These are phyloP conservation scores for Gavia stellata DNA, from an alignment of 2,113 vertebrate species.

Conservation along the genomic window DNA sequence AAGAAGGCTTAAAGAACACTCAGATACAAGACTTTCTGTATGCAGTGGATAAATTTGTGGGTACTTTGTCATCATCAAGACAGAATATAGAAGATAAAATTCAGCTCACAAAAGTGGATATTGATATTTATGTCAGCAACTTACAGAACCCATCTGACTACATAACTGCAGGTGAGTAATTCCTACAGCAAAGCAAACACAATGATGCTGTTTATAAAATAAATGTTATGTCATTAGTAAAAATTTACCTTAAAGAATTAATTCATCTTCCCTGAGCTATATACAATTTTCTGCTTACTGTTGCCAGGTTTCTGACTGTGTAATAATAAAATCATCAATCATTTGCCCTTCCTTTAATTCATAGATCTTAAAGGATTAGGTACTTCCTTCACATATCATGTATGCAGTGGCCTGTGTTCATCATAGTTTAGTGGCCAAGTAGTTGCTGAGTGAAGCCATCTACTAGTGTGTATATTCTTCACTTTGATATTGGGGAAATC, in stretches of 20 bases:
- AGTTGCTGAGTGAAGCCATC: background rate
- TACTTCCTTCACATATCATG: background rate
- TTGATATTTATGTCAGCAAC: constrained; percentile 49
- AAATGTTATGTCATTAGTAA: background rate
- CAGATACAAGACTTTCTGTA: constrained; percentile 74
- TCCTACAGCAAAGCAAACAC: background rate
- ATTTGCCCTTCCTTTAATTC: background rate
- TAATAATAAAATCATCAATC: background rate
- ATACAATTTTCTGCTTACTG: background rate
- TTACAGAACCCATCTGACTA: constrained; percentile 76
- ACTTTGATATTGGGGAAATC: background rate
- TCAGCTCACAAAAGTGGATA: constrained; percentile 64
- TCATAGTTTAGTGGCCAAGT: background rate
- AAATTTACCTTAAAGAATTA: background rate
- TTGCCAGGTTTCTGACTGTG: background rate
- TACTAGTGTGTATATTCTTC: background rate
- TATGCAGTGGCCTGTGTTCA: background rate
- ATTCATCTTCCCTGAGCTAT: background rate
- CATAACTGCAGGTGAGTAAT: constrained; percentile 69
- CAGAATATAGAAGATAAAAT: constrained; percentile 74
- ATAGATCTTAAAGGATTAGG: background rate
- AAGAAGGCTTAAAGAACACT: constrained; percentile 64
- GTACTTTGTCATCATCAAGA: constrained; percentile 68
- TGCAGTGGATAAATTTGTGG: constrained; percentile 74
- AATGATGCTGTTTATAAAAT: background rate